phyloP scores from a whole-genome alignment of 1,140 invertebrate species.

The Heliconius nattereri region DNA sequence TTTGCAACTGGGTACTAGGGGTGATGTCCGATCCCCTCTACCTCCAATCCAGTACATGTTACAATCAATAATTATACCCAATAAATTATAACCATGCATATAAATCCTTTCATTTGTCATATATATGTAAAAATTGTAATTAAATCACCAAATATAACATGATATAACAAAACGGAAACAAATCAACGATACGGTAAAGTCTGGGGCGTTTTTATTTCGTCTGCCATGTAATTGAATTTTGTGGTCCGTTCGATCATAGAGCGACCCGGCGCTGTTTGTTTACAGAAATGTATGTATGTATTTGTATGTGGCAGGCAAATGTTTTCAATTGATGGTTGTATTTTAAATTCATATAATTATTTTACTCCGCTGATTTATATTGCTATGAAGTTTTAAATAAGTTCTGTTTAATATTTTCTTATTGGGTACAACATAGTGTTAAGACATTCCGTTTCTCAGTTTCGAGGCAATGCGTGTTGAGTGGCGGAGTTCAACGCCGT shows the following conservation, averaged over 20 bases:
- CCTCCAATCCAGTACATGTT: too few relatives aligned
- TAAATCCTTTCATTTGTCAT: constrained; percentile 14
- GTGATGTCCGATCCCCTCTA: too few relatives aligned
- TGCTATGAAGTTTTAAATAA: background rate
- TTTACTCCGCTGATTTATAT: background rate
- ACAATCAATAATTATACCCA: too few relatives aligned
- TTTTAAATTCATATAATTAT: constrained; percentile 16
- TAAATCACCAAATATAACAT: constrained; percentile 29
- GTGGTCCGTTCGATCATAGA: constrained; percentile 64
- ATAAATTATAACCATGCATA: constrained; percentile 10
- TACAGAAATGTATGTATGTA: constrained; percentile 38
- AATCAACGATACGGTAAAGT: constrained; percentile 66
- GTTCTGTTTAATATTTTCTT: constrained; percentile 12
- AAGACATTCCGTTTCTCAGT: too few relatives aligned
- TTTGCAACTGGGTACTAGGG: too few relatives aligned
- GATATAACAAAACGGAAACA: constrained; percentile 46
- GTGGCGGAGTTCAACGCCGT: too few relatives aligned
- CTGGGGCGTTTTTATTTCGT: constrained; percentile 74
- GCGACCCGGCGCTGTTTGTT: constrained; percentile 44
- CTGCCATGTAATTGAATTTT: constrained; percentile 77
- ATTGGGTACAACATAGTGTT: too few relatives aligned
- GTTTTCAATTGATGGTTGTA: constrained; percentile 29
- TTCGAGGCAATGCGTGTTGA: too few relatives aligned
- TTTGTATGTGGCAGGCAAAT: constrained; percentile 39
- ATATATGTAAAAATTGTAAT: constrained; percentile 8